These are phyloP conservation scores for Pelobates fuscus DNA, from an alignment of 2,113 vertebrate species.

Conservation along the genomic window DNA sequence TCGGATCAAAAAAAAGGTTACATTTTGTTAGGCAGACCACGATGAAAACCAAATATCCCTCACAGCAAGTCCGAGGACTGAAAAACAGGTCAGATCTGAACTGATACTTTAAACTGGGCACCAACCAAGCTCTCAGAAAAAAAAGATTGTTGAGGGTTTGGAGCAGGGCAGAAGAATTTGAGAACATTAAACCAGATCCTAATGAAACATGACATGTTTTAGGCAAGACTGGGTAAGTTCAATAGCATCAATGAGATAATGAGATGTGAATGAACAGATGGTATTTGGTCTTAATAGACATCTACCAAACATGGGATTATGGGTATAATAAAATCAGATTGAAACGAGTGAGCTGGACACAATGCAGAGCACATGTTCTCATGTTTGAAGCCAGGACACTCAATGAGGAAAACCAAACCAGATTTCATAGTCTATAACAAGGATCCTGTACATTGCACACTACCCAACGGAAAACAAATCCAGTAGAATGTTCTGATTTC, in stretches of 20 bases:
- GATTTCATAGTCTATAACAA: no score
- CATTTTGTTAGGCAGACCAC: no score
- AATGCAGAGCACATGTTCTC: background rate
- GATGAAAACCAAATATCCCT: no score
- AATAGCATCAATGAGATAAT: background rate
- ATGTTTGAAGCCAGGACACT: no score
- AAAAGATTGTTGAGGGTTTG: background rate
- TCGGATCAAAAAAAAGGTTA: no score
- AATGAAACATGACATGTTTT: background rate
- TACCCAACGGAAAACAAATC: no score
- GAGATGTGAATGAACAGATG: background rate
- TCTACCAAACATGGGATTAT: background rate
- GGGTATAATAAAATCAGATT: background rate
- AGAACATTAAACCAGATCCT: background rate
- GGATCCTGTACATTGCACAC: no score
- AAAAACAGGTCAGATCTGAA: no score
- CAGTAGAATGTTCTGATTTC: no score
- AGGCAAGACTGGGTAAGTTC: background rate
- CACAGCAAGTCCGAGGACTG: no score
- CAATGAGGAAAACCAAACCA: no score
- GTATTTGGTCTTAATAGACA: background rate
- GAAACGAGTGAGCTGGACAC: background rate
- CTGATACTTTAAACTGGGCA: background rate
- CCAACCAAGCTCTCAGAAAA: background rate
- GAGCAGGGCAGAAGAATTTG: background rate